A percentile compares a stretch with the other conserved stretches of the same genome.
These are phyloP conservation scores for Mastomys natalensis DNA, from an alignment of 2,113 vertebrate genomes.

Conservation along the genomic window DNA sequence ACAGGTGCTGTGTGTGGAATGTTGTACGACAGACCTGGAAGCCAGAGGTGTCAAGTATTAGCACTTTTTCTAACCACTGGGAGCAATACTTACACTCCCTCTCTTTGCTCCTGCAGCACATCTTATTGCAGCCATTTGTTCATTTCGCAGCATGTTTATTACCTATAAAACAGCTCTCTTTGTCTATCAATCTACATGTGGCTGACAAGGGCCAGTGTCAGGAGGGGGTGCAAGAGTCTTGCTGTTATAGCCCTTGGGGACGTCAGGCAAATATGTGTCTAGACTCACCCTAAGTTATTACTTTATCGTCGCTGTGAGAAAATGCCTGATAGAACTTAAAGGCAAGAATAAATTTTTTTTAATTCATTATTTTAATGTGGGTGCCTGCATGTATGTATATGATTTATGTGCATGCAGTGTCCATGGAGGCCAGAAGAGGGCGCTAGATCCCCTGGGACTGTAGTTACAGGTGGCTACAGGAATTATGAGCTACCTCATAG, in stretches of 20 bases:
- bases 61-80: neutral
- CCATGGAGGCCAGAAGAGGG: neutral
- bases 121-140: neutral
- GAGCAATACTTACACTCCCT: no score
- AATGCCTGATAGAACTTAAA: neutral
- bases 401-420: neutral
- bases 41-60: neutral
- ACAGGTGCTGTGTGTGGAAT: neutral
- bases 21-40: neutral
- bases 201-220: neutral
- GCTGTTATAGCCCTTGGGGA: neutral
- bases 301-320: neutral
- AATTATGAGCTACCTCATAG: neutral
- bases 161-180: neutral
- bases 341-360: neutral
- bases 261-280: neutral
- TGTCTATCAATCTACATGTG: neutral
- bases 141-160: neutral
- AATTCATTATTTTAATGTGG: neutral
- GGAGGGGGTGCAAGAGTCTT: neutral
- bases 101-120: neutral
- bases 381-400: neutral
- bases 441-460: neutral
- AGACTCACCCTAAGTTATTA: neutral
- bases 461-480: neutral